Evolutionary conservation across 2,113 vertebrate species (phyloP).

Genomic region (Passer montanus): DNA sequence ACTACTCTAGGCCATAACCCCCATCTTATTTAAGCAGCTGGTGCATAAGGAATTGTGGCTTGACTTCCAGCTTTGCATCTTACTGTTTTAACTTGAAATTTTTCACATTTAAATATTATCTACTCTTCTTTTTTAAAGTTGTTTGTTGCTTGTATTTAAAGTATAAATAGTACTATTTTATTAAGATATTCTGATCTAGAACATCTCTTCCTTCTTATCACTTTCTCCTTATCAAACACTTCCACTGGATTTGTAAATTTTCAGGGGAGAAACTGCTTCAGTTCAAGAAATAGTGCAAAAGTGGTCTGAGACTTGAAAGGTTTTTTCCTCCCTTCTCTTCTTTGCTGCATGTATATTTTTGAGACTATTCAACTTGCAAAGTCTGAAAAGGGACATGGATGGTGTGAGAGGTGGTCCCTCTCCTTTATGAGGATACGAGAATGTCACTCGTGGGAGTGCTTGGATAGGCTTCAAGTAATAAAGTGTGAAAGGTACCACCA

Average conservation of each 20-base stretch:
- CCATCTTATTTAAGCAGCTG: neutral
- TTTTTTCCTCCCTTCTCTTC: neutral
- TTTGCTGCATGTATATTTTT: neutral
- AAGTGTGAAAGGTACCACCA: neutral
- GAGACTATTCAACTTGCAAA: neutral
- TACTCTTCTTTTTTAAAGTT: neutral
- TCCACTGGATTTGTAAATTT: neutral
- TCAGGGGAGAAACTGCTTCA: neutral
- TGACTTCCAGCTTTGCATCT: neutral
- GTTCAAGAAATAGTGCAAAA: neutral
- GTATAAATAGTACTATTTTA: neutral
- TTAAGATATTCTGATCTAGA: neutral
- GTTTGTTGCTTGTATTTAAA: neutral
- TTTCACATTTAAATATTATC: neutral
- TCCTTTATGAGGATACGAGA: neutral
- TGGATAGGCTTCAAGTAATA: neutral
- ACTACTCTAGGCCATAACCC: neutral
- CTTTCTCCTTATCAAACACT: neutral
- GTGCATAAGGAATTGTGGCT: neutral
- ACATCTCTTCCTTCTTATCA: neutral
- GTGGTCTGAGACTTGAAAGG: neutral
- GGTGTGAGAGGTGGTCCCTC: accelerated
- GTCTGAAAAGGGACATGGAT: neutral
- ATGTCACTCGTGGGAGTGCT: neutral
- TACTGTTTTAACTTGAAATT: neutral